phyloP scores from a whole-genome alignment of 37 sponge, comb jelly and placozoan species.

The Bolinopsis microptera region DNA sequence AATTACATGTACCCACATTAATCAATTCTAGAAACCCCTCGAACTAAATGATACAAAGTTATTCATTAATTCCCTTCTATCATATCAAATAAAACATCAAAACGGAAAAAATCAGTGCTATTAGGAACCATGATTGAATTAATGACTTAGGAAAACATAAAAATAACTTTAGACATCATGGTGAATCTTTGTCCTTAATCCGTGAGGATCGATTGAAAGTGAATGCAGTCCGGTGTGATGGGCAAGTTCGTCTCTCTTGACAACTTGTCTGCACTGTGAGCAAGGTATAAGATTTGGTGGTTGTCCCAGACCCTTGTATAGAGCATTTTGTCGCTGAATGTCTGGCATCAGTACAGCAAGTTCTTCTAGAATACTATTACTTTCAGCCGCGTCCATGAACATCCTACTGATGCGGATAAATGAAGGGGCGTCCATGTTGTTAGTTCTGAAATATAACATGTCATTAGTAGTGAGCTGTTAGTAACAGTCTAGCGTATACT shows the following conservation, averaged over 20 bases:
- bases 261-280: background rate
- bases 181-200: too few species aligned
- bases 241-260: background rate
- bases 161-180: too few species aligned
- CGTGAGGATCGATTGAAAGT: too few species aligned
- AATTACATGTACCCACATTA: too few species aligned
- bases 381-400: background rate
- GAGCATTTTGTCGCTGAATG: conserved; percentile 15
- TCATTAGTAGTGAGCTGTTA: background rate
- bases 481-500: too few species aligned
- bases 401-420: conserved; percentile 23
- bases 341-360: background rate
- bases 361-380: background rate
- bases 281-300: background rate
- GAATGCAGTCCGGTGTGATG: background rate
- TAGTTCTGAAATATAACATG: background rate
- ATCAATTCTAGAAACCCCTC: too few species aligned
- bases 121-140: too few species aligned
- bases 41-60: too few species aligned
- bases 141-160: too few species aligned
- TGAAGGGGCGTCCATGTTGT: background rate
- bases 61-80: too few species aligned
- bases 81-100: too few species aligned
- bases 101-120: too few species aligned
- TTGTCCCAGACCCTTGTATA: background rate